Conservation (phyloP, 2,888 invertebrate species). For the Mystacides longicornis region DNA sequence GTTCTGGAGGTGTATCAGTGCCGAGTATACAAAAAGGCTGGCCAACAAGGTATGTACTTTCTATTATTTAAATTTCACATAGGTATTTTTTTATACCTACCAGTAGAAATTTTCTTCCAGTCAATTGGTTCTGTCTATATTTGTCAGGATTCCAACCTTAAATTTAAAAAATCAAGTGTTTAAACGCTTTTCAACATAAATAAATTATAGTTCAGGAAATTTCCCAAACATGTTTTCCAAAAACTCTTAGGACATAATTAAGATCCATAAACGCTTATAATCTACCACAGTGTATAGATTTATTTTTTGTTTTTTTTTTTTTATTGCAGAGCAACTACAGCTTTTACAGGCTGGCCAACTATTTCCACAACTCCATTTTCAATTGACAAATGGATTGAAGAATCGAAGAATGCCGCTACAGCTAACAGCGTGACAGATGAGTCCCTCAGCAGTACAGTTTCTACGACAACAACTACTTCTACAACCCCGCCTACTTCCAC, state of each 20-base stretch:
- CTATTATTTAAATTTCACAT: too few species aligned
- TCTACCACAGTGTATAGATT: too few species aligned
- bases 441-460: slow-evolving; percentile 32
- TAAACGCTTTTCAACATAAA: too few species aligned
- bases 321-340: slow-evolving; percentile 65
- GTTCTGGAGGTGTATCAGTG: slow-evolving; percentile 44
- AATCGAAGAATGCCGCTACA: slow-evolving; percentile 54
- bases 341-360: slow-evolving; percentile 88
- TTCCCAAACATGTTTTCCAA: too few species aligned
- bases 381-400: slow-evolving; percentile 70
- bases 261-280: too few species aligned
- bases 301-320: not conserved
- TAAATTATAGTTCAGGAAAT: too few species aligned
- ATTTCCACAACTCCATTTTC: slow-evolving; percentile 82
- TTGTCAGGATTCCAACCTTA: too few species aligned
- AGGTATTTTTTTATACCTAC: too few species aligned
- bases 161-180: too few species aligned
- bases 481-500: slow-evolving; percentile 66
- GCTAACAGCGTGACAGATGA: slow-evolving; percentile 50
- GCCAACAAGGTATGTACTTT: slow-evolving; percentile 70
- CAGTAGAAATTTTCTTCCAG: too few species aligned
- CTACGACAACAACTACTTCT: slow-evolving; percentile 50
- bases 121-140: too few species aligned
- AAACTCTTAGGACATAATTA: too few species aligned
- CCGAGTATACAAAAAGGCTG: slow-evolving; percentile 79